These are phyloP conservation scores for Octodon degus DNA, from an alignment of 2,113 vertebrate genomes.

Conservation along the genomic window DNA sequence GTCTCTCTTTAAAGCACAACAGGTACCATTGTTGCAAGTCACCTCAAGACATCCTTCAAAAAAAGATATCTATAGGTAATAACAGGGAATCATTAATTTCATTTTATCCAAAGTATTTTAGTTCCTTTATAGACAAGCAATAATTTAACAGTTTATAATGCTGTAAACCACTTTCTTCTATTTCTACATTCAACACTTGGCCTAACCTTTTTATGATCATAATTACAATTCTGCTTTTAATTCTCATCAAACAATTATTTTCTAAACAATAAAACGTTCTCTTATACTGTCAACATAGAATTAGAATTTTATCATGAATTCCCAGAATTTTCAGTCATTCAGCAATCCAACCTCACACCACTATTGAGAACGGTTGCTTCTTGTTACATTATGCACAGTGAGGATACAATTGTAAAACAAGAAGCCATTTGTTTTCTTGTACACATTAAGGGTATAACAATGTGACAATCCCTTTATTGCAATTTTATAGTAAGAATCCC, in stretches of 20 bases:
- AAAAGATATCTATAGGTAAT: not conserved
- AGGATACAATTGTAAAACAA: not conserved
- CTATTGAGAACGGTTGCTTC: not conserved
- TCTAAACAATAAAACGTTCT: not conserved
- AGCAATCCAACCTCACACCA: not conserved
- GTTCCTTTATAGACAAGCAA: not conserved
- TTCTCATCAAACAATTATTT: not conserved
- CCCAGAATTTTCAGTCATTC: not conserved
- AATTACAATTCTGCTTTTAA: not conserved
- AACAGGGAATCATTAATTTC: not conserved
- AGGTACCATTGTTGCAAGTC: not conserved
- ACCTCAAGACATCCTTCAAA: not conserved
- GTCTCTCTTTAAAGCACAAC: not conserved
- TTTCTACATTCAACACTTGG: not conserved
- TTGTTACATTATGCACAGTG: not conserved
- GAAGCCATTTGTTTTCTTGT: not conserved
- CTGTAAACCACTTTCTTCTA: not conserved
- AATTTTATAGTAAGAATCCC: not conserved
- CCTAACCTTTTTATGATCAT: not conserved
- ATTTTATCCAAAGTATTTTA: not conserved
- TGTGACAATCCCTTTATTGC: not conserved
- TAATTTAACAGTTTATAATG: not conserved
- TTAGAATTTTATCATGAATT: conserved; percentile 23
- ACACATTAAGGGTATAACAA: not conserved
- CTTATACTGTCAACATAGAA: not conserved